Percentiles rank a stretch among this genome's conserved stretches.
Evolutionary conservation across 2,888 invertebrate genomes (phyloP).

Genomic region (Drosophila emarginata): DNA sequence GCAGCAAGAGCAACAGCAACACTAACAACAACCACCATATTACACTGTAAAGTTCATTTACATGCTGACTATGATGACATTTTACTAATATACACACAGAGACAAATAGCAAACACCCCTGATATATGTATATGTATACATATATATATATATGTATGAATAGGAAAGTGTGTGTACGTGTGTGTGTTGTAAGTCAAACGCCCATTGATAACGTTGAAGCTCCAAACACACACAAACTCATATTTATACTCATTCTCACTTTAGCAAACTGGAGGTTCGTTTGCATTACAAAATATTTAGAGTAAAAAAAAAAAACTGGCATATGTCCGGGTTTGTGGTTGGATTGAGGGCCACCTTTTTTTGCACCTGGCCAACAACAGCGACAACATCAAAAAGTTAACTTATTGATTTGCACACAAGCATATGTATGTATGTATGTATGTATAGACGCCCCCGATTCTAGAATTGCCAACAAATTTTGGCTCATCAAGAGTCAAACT

Average conservation of each 20-base stretch:
- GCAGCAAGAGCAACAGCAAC: conserved; percentile 8
- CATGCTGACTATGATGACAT: conserved; percentile 76
- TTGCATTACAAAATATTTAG: conserved; percentile 70
- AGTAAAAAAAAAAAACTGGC: conserved; percentile 46
- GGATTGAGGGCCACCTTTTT: conserved; percentile 5
- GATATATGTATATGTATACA: conserved; percentile 5
- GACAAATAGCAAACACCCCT: conserved; percentile 35
- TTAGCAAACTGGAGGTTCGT: conserved; percentile 50
- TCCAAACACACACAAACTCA: conserved; percentile 10
- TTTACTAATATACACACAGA: conserved; percentile 48
- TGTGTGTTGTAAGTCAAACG: conserved; percentile 50
- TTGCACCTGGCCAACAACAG: conserved; percentile 40
- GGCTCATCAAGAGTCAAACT: conserved; percentile 29
- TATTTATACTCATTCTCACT: conserved; percentile 9
- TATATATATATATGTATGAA: not conserved
- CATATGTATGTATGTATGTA: conserved; percentile 18
- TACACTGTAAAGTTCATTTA: conserved; percentile 76
- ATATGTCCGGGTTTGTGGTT: conserved; percentile 29
- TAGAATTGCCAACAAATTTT: conserved; percentile 21
- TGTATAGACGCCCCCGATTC: not conserved
- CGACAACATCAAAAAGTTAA: conserved; percentile 40
- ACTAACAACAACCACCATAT: conserved; percentile 49
- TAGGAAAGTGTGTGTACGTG: conserved; percentile 14
- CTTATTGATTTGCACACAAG: conserved; percentile 68
- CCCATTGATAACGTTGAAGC: conserved; percentile 66